phyloP scores from a whole-genome alignment of 1,140 invertebrate genomes.

The Cherax quadricarinatus region DNA sequence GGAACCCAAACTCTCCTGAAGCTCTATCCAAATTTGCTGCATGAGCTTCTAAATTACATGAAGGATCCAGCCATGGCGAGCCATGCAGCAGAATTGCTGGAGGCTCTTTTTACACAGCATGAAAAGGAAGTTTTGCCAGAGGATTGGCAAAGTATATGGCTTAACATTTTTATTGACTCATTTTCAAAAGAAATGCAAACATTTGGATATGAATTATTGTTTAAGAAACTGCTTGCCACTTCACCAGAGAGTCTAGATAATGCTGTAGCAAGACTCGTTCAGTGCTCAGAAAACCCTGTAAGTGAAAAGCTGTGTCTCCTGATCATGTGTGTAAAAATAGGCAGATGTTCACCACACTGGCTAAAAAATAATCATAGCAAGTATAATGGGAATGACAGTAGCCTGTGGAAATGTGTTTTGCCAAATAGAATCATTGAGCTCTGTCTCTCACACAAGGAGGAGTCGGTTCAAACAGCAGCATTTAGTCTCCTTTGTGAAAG shows the following conservation, averaged over 20 bases:
- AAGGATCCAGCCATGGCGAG: slow-evolving; percentile 58
- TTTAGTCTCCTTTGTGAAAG: slow-evolving; percentile 86
- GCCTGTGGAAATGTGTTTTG: slow-evolving; percentile 66
- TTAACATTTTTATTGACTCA: slow-evolving; percentile 31
- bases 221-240: slow-evolving; percentile 63
- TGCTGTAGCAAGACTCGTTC: slow-evolving; percentile 45
- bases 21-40: slow-evolving; percentile 20
- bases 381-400: background rate
- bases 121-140: slow-evolving; percentile 22
- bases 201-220: slow-evolving; percentile 69
- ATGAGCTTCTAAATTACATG: slow-evolving; percentile 20
- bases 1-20: slow-evolving; percentile 30
- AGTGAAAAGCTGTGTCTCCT: slow-evolving; percentile 69
- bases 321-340: slow-evolving; percentile 72
- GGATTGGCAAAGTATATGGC: slow-evolving; percentile 52
- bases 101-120: slow-evolving; percentile 46
- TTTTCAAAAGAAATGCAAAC: slow-evolving; percentile 64
- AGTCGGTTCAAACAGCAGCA: slow-evolving; percentile 78
- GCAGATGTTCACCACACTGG: slow-evolving; percentile 57
- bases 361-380: slow-evolving; percentile 23
- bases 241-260: slow-evolving; percentile 52
- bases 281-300: slow-evolving; percentile 41
- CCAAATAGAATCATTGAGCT: slow-evolving; percentile 57
- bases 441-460: slow-evolving; percentile 62
- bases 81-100: slow-evolving; percentile 54